Conservation (phyloP, 2,113 vertebrate genomes). For the Tetrao urogallus region DNA sequence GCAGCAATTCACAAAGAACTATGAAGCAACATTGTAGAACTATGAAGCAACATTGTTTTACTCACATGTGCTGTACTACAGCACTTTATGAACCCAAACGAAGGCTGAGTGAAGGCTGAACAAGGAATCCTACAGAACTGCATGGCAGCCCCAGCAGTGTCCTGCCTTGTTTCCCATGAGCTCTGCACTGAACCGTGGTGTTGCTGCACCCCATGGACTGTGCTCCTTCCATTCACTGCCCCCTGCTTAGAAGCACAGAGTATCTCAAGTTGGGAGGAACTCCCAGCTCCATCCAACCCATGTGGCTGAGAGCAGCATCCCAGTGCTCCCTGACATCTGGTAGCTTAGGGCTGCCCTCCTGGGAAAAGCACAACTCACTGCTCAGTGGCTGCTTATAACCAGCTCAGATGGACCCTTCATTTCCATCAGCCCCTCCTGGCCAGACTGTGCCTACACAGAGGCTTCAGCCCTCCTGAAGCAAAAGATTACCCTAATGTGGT, state of each 20-base stretch:
- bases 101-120: not conserved
- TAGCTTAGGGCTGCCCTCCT: not conserved
- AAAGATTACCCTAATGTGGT: not conserved
- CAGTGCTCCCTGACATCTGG: no score
- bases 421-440: not conserved
- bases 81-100: not conserved
- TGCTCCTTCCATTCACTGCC: not conserved
- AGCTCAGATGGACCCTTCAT: not conserved
- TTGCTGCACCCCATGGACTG: not conserved
- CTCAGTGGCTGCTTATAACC: not conserved
- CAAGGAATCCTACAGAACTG: not conserved
- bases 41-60: not conserved
- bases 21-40: fast-evolving
- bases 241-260: no score
- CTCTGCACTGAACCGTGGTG: not conserved
- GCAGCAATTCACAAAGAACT: not conserved
- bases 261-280: no score
- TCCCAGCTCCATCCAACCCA: no score
- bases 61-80: fast-evolving
- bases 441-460: not conserved
- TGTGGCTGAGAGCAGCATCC: no score
- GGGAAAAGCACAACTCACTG: not conserved
- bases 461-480: not conserved
- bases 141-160: no score
- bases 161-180: not conserved